phyloP scores from a whole-genome alignment of 2,888 invertebrate genomes.

The Brachypterus glaber region DNA sequence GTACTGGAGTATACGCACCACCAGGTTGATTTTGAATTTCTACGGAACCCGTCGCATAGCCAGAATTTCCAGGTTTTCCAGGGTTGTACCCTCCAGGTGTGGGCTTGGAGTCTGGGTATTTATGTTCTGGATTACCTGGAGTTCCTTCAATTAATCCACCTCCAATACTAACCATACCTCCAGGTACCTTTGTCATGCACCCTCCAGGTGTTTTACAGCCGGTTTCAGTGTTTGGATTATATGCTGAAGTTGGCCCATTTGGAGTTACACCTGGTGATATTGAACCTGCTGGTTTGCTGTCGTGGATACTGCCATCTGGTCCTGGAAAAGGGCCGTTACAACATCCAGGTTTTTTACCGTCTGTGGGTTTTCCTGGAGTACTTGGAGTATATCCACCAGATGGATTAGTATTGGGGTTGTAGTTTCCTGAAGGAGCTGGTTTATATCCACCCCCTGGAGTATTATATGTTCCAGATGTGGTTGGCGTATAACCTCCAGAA shows the following conservation, averaged over 20 bases:
- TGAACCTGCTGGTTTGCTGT: slow-evolving; percentile 20
- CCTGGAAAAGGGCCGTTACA: slow-evolving; percentile 25
- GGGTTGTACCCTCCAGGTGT: background rate
- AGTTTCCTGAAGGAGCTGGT: slow-evolving; percentile 9
- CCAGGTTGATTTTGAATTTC: slow-evolving; percentile 15
- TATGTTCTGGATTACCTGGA: slow-evolving; percentile 2
- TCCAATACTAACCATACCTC: background rate
- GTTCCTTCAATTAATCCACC: slow-evolving; percentile 4
- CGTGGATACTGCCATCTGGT: slow-evolving; percentile 24
- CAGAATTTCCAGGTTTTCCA: slow-evolving; percentile 1
- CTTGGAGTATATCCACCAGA: too few species aligned
- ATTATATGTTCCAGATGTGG: slow-evolving; percentile 5
- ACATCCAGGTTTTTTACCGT: slow-evolving; percentile 10
- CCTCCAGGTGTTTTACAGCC: background rate
- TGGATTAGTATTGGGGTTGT: slow-evolving; percentile 9
- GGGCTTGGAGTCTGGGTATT: too few species aligned
- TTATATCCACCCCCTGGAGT: slow-evolving; percentile 5
- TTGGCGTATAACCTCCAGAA: too few species aligned
- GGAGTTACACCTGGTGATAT: slow-evolving; percentile 2
- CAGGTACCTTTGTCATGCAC: background rate
- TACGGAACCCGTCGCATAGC: slow-evolving; percentile 15
- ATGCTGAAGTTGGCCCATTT: background rate
- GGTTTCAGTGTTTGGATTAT: background rate
- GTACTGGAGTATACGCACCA: slow-evolving; percentile 4
- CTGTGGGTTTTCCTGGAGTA: too few species aligned